These are phyloP conservation scores for Fulica atra DNA, from an alignment of 2,113 vertebrate species.

Conservation along the genomic window DNA sequence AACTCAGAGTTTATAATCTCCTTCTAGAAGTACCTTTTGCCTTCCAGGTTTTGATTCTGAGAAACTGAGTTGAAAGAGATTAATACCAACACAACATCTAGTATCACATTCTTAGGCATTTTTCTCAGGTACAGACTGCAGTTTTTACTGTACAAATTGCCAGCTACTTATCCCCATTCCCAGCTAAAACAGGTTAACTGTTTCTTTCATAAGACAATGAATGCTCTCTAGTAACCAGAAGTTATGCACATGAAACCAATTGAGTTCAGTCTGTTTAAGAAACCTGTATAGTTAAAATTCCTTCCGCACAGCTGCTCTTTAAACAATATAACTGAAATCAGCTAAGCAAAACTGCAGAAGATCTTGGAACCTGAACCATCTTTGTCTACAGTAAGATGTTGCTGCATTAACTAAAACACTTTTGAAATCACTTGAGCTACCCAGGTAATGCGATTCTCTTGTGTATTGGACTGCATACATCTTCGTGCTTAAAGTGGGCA, in stretches of 20 bases:
- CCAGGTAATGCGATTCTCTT: background rate
- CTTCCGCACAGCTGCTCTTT: background rate
- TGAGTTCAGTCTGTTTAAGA: background rate
- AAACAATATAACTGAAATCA: background rate
- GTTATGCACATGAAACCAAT: background rate
- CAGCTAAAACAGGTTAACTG: background rate
- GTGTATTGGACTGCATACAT: background rate
- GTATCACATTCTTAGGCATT: background rate
- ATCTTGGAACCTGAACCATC: background rate
- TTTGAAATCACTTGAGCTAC: background rate
- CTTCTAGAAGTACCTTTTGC: background rate
- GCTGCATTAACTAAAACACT: background rate
- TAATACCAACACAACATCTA: background rate
- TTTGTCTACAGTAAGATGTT: background rate
- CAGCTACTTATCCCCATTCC: background rate
- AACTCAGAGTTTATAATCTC: background rate
- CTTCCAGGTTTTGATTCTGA: constrained; percentile 5
- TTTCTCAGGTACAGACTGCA: background rate
- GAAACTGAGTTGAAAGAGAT: background rate
- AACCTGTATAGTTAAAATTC: background rate
- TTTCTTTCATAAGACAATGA: background rate
- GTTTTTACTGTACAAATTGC: background rate
- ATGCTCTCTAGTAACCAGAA: background rate
- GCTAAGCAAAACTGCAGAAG: background rate
- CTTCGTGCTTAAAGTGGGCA: background rate